Evolutionary conservation across 2,113 vertebrate genomes (phyloP), one percentile per base, ranked within the genome.

Genomic region (Lepus timidus): DNA sequence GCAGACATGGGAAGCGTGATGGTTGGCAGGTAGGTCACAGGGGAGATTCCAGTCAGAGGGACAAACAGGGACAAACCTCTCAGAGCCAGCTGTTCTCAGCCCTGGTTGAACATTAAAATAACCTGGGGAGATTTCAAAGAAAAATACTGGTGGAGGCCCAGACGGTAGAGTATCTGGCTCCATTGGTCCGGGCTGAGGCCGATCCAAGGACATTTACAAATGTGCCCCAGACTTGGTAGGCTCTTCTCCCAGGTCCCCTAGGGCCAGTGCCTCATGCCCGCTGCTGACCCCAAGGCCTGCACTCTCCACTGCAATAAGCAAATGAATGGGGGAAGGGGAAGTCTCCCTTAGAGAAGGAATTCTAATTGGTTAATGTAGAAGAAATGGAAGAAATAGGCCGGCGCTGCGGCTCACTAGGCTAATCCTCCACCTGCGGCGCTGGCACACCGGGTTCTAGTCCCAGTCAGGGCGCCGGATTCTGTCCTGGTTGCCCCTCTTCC

Each of bases 151-250:
- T 31, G 44, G 23, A 31, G 20, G n/a, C 67, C 20, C 27, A 61
- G 29, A 5, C 17, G 68, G 31, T 17, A 68, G 16, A 68, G 19
- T 75, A 67, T 85, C 67, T 92, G 71, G 83, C 58, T 76, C 82
- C 82, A 65, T 86, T 83, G 44, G 23, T 4, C 64, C 86, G 51
- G 4, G 33, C 27, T 86, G 62, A 31, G 11, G 2, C 31, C 52
- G 76, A 75, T 22, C 51, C 19, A 86, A 86, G n/a, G 62, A 76
- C 1, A 44, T 89, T 94, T 62, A 49, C 80, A 90, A 96, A 58
- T 64, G 29, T 62, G 90, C 25, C n/a, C 61, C 52, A 81, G 52
- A 55, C 55, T 58, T 19, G 55, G 55, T 58, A 58, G 19, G 55
- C 55, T 17, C 55, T 58, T 58, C 55, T 58, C 55, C 55, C 14